Conservation (phyloP, 2,113 vertebrate species). For the Herpetotheres cachinnans region DNA sequence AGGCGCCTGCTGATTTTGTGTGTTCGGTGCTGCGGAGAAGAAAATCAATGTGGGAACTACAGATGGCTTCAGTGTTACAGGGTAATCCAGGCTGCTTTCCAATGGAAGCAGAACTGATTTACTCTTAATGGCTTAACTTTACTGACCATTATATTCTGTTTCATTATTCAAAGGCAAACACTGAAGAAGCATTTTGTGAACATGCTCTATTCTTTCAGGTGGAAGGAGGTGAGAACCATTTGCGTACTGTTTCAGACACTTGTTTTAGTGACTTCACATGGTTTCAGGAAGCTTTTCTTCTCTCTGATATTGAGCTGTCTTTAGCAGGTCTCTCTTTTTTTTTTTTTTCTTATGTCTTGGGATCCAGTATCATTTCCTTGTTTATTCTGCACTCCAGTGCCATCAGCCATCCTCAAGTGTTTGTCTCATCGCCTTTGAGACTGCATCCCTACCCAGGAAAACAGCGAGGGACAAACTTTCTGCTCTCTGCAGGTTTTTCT, state of each 20-base stretch:
- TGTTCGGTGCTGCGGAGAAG: not conserved
- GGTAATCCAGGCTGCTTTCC: conserved; percentile 31
- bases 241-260: not conserved
- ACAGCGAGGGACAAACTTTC: conserved; percentile 42
- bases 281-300: conserved; percentile 12
- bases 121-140: conserved; percentile 28
- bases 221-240: conserved; percentile 22
- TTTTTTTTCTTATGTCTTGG: not conserved
- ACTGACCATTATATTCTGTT: conserved; percentile 38
- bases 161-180: conserved; percentile 55
- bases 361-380: conserved; percentile 19
- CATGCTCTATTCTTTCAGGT: not conserved
- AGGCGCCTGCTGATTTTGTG: conserved; percentile 54
- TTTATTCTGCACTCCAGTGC: conserved; percentile 35
- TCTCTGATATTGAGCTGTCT: not conserved
- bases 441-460: conserved; percentile 36
- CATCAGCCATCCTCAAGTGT: conserved; percentile 49
- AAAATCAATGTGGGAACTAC: conserved; percentile 52
- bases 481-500: conserved; percentile 46
- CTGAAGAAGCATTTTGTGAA: conserved; percentile 27
- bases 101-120: conserved; percentile 24
- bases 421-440: conserved; percentile 34
- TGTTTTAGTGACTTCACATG: conserved; percentile 7
- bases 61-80: conserved; percentile 31
- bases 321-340: not conserved